Percentiles rank a stretch among this genome's conserved stretches.
These are phyloP conservation scores for Odocoileus hemionus DNA, from an alignment of 2,113 vertebrate species.

Conservation along the genomic window DNA sequence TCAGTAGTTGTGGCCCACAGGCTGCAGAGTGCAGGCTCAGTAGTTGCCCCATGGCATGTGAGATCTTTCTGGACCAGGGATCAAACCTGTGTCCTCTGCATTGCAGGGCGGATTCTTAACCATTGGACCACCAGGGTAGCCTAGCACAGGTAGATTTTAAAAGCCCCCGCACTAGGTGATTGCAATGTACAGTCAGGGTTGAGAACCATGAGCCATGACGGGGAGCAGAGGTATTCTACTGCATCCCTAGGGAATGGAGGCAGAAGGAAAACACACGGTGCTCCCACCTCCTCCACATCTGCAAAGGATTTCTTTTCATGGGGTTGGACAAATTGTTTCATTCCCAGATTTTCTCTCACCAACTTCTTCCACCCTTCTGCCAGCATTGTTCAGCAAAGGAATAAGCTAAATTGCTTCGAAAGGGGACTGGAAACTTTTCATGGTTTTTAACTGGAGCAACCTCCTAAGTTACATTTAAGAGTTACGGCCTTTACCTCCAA, in stretches of 20 bases:
- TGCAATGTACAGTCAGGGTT: neutral
- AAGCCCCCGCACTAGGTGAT: neutral
- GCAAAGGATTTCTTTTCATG: neutral
- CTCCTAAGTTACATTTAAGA: neutral
- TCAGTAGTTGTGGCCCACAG: neutral
- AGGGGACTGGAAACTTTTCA: neutral
- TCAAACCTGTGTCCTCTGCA: neutral
- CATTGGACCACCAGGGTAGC: neutral
- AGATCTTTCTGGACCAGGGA: neutral
- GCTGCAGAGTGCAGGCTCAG: neutral
- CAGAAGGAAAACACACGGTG: neutral
- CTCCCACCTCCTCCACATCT: neutral
- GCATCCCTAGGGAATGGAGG: neutral
- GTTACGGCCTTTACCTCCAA: neutral
- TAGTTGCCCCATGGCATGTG: neutral
- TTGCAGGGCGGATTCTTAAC: neutral
- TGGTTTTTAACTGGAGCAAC: neutral
- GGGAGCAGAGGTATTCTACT: neutral
- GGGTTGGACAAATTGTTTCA: neutral
- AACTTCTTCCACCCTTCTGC: neutral
- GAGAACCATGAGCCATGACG: neutral
- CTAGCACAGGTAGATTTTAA: neutral
- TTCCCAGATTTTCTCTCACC: neutral
- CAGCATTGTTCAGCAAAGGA: neutral
- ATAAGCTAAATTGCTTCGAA: neutral